These are phyloP conservation scores for Bombyx mandarina DNA, from an alignment of 1,140 invertebrate genomes.

Conservation along the genomic window DNA sequence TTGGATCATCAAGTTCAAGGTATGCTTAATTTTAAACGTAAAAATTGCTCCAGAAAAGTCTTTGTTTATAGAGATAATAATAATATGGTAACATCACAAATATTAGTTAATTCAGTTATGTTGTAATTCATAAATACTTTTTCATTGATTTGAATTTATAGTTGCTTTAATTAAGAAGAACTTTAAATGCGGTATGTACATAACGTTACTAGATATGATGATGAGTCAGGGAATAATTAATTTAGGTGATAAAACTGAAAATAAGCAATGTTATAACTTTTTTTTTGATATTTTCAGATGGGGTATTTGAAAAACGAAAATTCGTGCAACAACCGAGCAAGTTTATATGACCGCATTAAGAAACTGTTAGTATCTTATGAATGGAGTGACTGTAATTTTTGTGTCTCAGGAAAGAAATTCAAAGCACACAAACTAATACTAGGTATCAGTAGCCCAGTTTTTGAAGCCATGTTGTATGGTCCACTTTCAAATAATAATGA, in stretches of 20 bases:
- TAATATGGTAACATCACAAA: too few relatives aligned
- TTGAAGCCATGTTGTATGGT: slow-evolving; percentile 82
- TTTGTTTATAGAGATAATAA: too few relatives aligned
- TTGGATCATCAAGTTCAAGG: slow-evolving; percentile 16
- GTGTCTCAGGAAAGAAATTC: slow-evolving; percentile 66
- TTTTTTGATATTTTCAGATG: slow-evolving; percentile 32
- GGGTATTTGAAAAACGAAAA: slow-evolving; percentile 27
- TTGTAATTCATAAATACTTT: too few relatives aligned
- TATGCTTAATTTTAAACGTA: slow-evolving; percentile 2
- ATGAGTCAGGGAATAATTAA: too few relatives aligned
- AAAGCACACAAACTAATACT: slow-evolving; percentile 79
- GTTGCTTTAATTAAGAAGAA: too few relatives aligned
- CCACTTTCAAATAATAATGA: slow-evolving; percentile 70
- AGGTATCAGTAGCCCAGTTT: slow-evolving; percentile 79
- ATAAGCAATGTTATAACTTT: too few relatives aligned
- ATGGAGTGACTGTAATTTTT: slow-evolving; percentile 72
- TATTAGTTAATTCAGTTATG: too few relatives aligned
- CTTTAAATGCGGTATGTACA: too few relatives aligned
- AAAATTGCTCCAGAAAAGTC: too few relatives aligned
- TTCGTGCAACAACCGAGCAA: slow-evolving; percentile 25
- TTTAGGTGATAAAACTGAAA: too few relatives aligned
- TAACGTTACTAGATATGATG: too few relatives aligned
- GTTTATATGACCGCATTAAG: slow-evolving; percentile 61
- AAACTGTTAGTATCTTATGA: slow-evolving; percentile 63
- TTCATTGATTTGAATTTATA: too few relatives aligned